Percentiles rank a stretch among this genome's conserved stretches.
Evolutionary conservation across 2,113 vertebrate genomes (phyloP).

Genomic region (Pitta sordida): DNA sequence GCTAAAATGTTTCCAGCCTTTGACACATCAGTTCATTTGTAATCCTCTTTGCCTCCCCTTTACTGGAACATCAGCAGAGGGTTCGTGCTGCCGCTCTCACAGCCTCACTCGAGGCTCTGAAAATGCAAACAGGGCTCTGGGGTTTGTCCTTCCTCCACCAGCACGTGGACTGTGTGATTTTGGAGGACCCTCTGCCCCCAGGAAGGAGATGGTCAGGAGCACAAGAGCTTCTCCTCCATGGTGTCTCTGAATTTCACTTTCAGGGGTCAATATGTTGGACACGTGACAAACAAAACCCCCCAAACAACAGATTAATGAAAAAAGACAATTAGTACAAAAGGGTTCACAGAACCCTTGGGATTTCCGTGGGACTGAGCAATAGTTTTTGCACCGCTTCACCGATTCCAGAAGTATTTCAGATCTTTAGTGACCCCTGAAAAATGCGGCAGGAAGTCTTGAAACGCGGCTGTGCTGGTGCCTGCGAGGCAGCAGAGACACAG

Average conservation of each 20-base stretch:
- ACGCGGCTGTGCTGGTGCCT: neutral
- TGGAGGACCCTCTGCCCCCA: neutral
- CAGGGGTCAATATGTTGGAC: neutral
- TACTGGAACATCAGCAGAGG: neutral
- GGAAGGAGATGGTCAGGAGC: neutral
- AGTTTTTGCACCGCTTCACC: slow-evolving; percentile 26
- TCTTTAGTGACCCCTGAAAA: slow-evolving; percentile 32
- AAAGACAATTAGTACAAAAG: neutral
- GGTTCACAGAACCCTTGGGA: slow-evolving; percentile 17
- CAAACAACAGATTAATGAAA: slow-evolving; percentile 1
- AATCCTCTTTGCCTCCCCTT: neutral
- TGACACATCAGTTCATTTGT: neutral
- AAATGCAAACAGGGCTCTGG: too few species aligned
- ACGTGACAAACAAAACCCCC: neutral
- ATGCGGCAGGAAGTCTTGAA: neutral
- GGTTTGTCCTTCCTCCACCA: neutral
- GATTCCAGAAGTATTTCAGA: slow-evolving; percentile 20
- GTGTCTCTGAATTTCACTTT: neutral
- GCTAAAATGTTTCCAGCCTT: neutral
- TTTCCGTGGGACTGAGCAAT: slow-evolving; percentile 39
- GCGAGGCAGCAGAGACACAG: neutral
- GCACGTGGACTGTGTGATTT: accelerated
- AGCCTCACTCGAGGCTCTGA: neutral
- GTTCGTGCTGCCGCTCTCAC: neutral
- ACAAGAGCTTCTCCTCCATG: neutral